phyloP scores from a whole-genome alignment of 2,888 invertebrate species.

The Noctua janthe region DNA sequence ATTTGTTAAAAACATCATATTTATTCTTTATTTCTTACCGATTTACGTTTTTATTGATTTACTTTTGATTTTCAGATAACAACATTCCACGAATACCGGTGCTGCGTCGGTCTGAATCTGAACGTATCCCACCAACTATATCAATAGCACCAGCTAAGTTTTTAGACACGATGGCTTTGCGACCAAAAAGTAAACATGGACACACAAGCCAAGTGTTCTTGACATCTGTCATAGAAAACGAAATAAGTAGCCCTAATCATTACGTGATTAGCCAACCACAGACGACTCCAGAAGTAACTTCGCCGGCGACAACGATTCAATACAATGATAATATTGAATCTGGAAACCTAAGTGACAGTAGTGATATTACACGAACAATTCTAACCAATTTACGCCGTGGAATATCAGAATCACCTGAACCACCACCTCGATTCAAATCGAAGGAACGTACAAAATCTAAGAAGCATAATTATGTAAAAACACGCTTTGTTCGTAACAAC shows the following conservation, averaged over 20 bases:
- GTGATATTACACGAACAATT: constrained; percentile 86
- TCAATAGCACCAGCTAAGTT: constrained; percentile 91
- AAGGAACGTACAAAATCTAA: constrained; percentile 83
- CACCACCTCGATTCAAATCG: constrained; percentile 85
- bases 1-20: background rate
- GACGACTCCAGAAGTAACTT: constrained; percentile 41
- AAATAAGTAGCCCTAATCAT: constrained; percentile 68
- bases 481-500: constrained; percentile 86
- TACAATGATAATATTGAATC: constrained; percentile 76
- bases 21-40: background rate
- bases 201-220: constrained; percentile 92
- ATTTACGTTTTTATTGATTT: background rate
- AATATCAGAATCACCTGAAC: constrained; percentile 87
- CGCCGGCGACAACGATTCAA: constrained; percentile 26
- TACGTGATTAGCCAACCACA: constrained; percentile 60
- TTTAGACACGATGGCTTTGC: constrained; percentile 96
- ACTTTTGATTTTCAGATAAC: constrained; percentile 82
- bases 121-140: constrained; percentile 81
- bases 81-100: constrained; percentile 84
- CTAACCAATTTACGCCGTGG: constrained; percentile 84
- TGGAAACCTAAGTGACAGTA: constrained; percentile 85
- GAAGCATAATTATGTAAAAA: constrained; percentile 89
- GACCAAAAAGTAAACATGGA: constrained; percentile 91
- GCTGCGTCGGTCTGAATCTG: constrained; percentile 88
- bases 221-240: constrained; percentile 82